A percentile compares a stretch with the other conserved stretches of the same genome.
Conservation (phyloP, 2,113 vertebrate species). For the Ptyas mucosa region DNA sequence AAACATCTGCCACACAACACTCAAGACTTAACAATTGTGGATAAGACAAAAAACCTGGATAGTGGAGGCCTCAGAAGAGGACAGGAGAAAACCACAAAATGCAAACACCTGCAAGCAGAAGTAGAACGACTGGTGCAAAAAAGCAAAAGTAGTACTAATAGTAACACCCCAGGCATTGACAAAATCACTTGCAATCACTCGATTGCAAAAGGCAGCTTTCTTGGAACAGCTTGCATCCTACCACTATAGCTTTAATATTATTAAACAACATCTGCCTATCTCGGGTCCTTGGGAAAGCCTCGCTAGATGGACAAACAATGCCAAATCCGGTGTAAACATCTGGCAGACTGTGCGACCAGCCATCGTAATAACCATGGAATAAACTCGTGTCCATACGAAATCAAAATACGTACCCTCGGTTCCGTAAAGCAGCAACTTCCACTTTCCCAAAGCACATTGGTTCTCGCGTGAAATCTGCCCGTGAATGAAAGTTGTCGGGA, state of each 20-base stretch:
- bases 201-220: background rate
- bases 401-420: background rate
- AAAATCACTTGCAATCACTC: background rate
- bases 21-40: background rate
- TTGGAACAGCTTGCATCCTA: background rate
- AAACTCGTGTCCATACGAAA: background rate
- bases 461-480: background rate
- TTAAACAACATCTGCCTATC: background rate
- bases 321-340: background rate
- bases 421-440: background rate
- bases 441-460: background rate
- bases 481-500: background rate
- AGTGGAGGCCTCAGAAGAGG: background rate
- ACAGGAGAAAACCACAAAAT: background rate
- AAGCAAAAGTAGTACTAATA: background rate
- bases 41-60: background rate
- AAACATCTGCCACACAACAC: background rate
- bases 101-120: background rate
- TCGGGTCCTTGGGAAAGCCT: background rate
- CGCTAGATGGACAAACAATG: background rate
- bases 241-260: background rate
- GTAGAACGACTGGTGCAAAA: background rate
- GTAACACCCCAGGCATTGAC: background rate
- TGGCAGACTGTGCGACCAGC: background rate
- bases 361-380: background rate